Percentiles rank a stretch among this genome's conserved stretches.
These are phyloP conservation scores for Dermatemys mawii DNA, from an alignment of 2,113 vertebrate species.

Conservation along the genomic window DNA sequence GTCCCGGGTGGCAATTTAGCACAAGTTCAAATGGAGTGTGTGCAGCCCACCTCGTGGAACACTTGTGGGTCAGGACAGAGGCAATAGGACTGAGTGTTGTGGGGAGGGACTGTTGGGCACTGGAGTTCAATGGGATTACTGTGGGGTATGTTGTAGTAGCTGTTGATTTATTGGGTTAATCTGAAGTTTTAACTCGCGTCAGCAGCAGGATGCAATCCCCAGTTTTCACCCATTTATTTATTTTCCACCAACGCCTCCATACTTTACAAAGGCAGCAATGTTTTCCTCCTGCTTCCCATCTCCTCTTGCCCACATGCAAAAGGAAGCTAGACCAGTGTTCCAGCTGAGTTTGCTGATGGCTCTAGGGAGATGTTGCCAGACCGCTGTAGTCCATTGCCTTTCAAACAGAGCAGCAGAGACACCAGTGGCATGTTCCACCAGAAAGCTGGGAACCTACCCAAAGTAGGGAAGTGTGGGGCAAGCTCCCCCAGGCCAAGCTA, in stretches of 20 bases:
- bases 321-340: background rate
- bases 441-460: background rate
- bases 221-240: too few species aligned
- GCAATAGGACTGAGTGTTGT: background rate
- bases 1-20: rapidly evolving
- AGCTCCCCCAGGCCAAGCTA: background rate
- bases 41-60: background rate
- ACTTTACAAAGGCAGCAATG: background rate
- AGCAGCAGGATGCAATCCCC: too few species aligned
- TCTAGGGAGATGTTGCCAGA: conserved; percentile 31
- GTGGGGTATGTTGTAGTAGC: background rate
- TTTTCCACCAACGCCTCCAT: background rate
- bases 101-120: background rate
- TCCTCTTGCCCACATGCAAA: background rate
- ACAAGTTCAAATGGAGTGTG: background rate
- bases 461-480: background rate
- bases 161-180: background rate
- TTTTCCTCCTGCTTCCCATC: background rate
- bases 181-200: too few species aligned
- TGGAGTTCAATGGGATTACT: too few species aligned
- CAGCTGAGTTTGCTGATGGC: background rate
- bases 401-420: background rate
- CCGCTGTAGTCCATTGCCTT: conserved; percentile 33
- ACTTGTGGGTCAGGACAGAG: background rate
- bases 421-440: background rate